Percentiles rank a stretch among this genome's conserved stretches.
Conservation (phyloP, 2,113 vertebrate genomes). For the Tragelaphus strepsiceros region DNA sequence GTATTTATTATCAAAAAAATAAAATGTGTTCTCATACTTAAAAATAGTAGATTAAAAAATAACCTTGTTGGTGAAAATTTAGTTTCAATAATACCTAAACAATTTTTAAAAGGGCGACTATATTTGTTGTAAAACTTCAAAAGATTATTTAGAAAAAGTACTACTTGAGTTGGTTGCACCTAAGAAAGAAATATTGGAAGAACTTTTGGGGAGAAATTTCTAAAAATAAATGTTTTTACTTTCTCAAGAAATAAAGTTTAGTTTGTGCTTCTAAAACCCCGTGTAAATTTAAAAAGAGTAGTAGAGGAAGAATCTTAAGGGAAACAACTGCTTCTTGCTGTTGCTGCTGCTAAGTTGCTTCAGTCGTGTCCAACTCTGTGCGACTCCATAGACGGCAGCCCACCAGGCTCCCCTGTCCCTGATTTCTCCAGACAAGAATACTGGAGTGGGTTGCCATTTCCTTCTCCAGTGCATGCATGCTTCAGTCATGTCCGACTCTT, state of each 20-base stretch:
- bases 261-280: constrained; percentile 9
- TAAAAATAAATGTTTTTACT: not conserved
- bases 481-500: not conserved
- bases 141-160: not conserved
- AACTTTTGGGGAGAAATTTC: not conserved
- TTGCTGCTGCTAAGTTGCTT: not conserved
- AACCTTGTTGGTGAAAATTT: constrained; percentile 19
- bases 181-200: constrained; percentile 15
- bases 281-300: not conserved
- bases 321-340: not conserved
- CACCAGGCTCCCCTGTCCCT: not conserved
- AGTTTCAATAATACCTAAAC: not conserved
- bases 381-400: not conserved
- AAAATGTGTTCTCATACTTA: not conserved
- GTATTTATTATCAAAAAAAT: not conserved
- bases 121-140: constrained; percentile 1
- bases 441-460: not conserved
- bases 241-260: constrained; percentile 5
- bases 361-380: not conserved
- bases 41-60: not conserved
- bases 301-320: not conserved
- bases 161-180: not conserved
- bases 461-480: not conserved
- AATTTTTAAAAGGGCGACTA: not conserved
- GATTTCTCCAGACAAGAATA: not conserved